Percentiles rank a stretch among this genome's conserved stretches.
Conservation (phyloP, 2,888 invertebrate genomes). For the Ochropleura leucogaster region DNA sequence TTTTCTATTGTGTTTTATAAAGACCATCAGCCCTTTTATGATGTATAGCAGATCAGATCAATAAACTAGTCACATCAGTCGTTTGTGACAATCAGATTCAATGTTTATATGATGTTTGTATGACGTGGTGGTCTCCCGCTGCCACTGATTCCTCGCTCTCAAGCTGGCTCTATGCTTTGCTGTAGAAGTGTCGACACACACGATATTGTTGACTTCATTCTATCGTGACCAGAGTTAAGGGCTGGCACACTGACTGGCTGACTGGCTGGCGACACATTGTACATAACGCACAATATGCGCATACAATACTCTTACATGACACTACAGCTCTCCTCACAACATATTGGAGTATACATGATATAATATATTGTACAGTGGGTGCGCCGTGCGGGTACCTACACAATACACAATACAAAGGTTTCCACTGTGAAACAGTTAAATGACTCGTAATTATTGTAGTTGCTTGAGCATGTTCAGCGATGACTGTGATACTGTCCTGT, state of each 20-base stretch:
- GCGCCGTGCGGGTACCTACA: neutral
- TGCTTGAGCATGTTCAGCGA: slow-evolving; percentile 14
- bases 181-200: neutral
- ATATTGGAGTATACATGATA: neutral
- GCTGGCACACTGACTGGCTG: neutral
- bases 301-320: slow-evolving; percentile 15
- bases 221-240: neutral
- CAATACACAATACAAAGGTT: slow-evolving; percentile 1
- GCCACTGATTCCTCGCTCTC: too few species aligned
- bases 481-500: slow-evolving; percentile 20
- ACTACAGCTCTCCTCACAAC: neutral
- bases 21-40: too few species aligned
- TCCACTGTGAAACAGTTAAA: slow-evolving; percentile 16
- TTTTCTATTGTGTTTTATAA: too few species aligned
- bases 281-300: neutral
- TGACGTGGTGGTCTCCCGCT: too few species aligned
- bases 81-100: neutral
- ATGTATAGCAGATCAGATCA: too few species aligned
- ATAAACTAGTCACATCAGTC: neutral
- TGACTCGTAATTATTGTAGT: slow-evolving; percentile 10
- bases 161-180: neutral
- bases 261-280: too few species aligned
- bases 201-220: neutral
- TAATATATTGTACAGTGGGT: neutral
- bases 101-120: neutral